Percentiles rank a stretch among this genome's conserved stretches.
Conservation (phyloP, 2,888 invertebrate genomes). For the Deilephila porcellus region DNA sequence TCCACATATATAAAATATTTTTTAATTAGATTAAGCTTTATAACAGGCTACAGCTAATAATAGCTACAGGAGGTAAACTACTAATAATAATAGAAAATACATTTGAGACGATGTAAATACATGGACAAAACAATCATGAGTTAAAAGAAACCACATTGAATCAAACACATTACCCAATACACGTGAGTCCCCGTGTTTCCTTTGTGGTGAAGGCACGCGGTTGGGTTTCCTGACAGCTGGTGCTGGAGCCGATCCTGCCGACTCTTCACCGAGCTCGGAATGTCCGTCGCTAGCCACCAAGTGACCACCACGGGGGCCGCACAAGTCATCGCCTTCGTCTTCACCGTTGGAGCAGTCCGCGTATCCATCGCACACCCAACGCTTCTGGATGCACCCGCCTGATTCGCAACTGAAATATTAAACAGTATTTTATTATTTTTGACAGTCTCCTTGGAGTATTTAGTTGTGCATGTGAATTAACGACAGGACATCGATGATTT, state of each 20-base stretch:
- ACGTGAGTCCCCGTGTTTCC: neutral
- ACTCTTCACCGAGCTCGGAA: slow-evolving; percentile 65
- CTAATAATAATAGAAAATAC: no score
- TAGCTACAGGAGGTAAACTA: no score
- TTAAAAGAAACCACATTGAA: neutral
- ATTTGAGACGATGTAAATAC: no score
- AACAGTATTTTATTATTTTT: neutral
- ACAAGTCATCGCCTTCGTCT: slow-evolving; percentile 62
- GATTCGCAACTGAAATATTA: slow-evolving; percentile 61
- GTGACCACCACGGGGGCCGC: slow-evolving; percentile 44
- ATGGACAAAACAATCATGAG: no score
- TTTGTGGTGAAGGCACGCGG: slow-evolving; percentile 42
- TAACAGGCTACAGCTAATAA: no score
- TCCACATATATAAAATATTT: no score
- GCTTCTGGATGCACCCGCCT: slow-evolving; percentile 70
- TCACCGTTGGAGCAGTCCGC: slow-evolving; percentile 75
- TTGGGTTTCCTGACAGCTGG: slow-evolving; percentile 66
- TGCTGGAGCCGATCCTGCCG: slow-evolving; percentile 74
- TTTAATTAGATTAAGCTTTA: no score
- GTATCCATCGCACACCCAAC: slow-evolving; percentile 81
- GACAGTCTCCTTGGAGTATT: no score
- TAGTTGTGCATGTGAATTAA: no score
- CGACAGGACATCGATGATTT: no score
- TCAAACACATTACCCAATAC: neutral
- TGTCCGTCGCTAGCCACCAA: slow-evolving; percentile 35